Percentiles rank a stretch among this genome's conserved stretches.
These are phyloP conservation scores for Corythornis leucogaster DNA, from an alignment of 2,797 vertebrate species.

Conservation along the genomic window DNA sequence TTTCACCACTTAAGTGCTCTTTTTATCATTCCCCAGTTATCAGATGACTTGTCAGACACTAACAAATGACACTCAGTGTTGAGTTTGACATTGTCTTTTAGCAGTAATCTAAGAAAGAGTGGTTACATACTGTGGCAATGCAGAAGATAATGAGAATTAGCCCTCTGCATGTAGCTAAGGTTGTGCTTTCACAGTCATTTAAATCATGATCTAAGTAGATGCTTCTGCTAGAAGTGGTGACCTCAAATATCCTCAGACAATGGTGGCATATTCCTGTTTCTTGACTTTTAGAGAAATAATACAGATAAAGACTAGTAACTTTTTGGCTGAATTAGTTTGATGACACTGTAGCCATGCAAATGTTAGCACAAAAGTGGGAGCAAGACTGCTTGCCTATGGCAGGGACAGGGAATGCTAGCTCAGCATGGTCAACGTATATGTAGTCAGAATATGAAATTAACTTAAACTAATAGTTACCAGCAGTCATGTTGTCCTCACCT, in stretches of 20 bases:
- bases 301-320: background rate
- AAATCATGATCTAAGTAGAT: slow-evolving; percentile 50
- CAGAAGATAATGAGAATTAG: slow-evolving; percentile 48
- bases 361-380: background rate
- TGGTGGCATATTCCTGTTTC: background rate
- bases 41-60: slow-evolving; percentile 30
- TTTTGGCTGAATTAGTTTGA: background rate
- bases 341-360: background rate
- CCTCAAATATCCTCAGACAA: slow-evolving; percentile 49
- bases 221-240: slow-evolving; percentile 50
- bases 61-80: background rate
- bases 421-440: too few species aligned
- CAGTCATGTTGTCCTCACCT: background rate
- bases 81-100: slow-evolving; percentile 13
- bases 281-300: background rate
- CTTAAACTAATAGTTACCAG: background rate
- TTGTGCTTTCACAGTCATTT: slow-evolving; percentile 58
- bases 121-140: slow-evolving; percentile 39
- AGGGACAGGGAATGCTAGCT: background rate
- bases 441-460: background rate
- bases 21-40: background rate
- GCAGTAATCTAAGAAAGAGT: slow-evolving; percentile 45
- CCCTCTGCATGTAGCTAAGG: slow-evolving; percentile 39
- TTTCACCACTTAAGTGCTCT: slow-evolving; percentile 31
- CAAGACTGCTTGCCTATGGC: background rate